A percentile compares a stretch with the other conserved stretches of the same genome.
Conservation (phyloP, 2,888 invertebrate species). For the Andrena praecox region DNA sequence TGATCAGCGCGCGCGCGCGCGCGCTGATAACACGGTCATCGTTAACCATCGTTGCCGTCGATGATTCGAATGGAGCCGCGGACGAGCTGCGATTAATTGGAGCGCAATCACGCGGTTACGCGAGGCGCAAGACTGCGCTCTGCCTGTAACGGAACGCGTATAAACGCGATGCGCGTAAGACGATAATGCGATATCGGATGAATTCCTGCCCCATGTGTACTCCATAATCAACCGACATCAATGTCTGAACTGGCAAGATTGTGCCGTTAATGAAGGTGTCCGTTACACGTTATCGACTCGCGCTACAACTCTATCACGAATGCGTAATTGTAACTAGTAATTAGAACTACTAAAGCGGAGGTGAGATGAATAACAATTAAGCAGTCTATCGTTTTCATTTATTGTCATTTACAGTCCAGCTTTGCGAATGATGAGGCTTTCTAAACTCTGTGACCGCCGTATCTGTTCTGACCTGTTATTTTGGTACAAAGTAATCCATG, state of each 20-base stretch:
- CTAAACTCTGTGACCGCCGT: too few species aligned
- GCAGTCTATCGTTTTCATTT: too few species aligned
- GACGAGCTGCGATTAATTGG: constrained; percentile 57
- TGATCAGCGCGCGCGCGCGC: constrained; percentile 56
- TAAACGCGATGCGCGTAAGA: constrained; percentile 10
- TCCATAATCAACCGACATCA: background rate
- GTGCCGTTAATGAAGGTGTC: background rate
- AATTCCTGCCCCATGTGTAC: too few species aligned
- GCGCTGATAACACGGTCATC: constrained; percentile 29
- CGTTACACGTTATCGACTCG: too few species aligned
- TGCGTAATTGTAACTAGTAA: too few species aligned
- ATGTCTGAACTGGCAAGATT: background rate
- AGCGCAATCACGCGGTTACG: constrained; percentile 31
- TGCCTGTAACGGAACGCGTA: background rate
- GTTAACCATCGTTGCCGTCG: constrained; percentile 21
- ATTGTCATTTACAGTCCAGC: too few species aligned
- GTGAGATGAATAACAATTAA: too few species aligned
- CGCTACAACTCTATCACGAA: too few species aligned
- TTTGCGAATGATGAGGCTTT: too few species aligned
- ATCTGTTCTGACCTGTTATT: too few species aligned
- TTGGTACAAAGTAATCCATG: too few species aligned
- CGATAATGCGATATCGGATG: constrained; percentile 2
- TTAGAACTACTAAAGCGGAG: too few species aligned
- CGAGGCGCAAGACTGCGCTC: constrained; percentile 47
- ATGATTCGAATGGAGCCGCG: constrained; percentile 23